Evolutionary conservation across 2,797 vertebrate species (phyloP), one percentile per base, ranked within the genome.

Genomic region (Todus mexicanus): DNA sequence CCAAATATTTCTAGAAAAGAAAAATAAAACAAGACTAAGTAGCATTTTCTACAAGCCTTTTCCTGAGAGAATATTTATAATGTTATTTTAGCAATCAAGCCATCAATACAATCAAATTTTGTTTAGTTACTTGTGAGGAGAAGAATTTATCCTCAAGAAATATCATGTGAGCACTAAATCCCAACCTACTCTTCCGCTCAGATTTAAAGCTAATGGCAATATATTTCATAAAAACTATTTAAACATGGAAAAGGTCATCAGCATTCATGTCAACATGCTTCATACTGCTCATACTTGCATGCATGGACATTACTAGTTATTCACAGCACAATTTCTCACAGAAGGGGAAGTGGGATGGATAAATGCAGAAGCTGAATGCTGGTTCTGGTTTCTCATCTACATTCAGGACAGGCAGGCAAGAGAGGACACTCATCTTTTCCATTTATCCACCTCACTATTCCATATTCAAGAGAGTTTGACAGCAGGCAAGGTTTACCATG

Each of bases 351-450:
- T 45, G 21, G 29, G 11, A 21, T 35, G 21, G 27, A 54, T 42
- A 68, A 69, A 43, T 5, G 23, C 42, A 57, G 51, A 26, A 13
- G 17, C 7, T 69, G 33, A 66, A 53, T 45, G 15, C 38, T 31
- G 9, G 27, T 25, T 69, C 51, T 48, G 11, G 43, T 85, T 20
- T 85, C 75, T 51, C 25, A 94, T 35, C 69, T 90, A 18, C 91
- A 71, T 91, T 78, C 91, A 99, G 98, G 96, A 98, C 99, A 98
- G 98, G 97, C 10, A 97, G 64, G 93, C 96, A 97, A 26, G 98
- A 98, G 43, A 97, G 97, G 84, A 99, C 98, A n/a, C 98, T 99
- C 37, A 98, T 99, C 54, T 98, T 99, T 96, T 98, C 42, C 43
- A 45, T 45, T 45, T 45, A 45, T 19, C 43, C 19, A 20, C 43